Conservation (phyloP, 1,140 invertebrate species). For the Drosophila arizonae region DNA sequence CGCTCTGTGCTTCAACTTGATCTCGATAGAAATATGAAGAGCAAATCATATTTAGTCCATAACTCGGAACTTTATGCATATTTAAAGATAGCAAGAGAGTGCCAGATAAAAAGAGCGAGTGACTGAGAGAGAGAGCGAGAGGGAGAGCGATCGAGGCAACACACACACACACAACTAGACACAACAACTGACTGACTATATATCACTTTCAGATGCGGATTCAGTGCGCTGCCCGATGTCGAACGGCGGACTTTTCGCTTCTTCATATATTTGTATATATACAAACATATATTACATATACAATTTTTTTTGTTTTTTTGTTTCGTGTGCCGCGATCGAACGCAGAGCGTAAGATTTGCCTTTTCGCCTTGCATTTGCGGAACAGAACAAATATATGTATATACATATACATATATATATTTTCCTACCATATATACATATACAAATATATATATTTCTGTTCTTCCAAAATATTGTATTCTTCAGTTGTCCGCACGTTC, state of each 20-base stretch:
- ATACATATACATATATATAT: background rate
- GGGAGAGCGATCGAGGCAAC: background rate
- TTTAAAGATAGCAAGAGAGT: slow-evolving; percentile 2
- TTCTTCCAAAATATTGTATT: slow-evolving; percentile 19
- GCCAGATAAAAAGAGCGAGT: background rate
- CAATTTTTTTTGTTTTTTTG: background rate
- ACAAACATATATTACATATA: too few species aligned
- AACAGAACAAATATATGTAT: slow-evolving; percentile 10
- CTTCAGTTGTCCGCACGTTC: slow-evolving; percentile 28
- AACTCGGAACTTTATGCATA: slow-evolving; percentile 10
- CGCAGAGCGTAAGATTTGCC: slow-evolving; percentile 60
- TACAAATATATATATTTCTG: background rate
- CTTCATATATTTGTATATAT: background rate
- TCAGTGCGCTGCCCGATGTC: slow-evolving; percentile 58
- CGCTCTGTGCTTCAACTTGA: background rate
- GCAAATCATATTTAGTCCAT: slow-evolving; percentile 21
- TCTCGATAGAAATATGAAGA: slow-evolving; percentile 19
- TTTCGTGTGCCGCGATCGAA: background rate
- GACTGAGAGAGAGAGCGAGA: background rate
- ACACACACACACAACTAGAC: slow-evolving; percentile 4
- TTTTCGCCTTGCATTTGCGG: slow-evolving; percentile 30
- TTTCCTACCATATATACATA: background rate
- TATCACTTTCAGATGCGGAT: slow-evolving; percentile 70
- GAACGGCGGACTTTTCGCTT: slow-evolving; percentile 28
- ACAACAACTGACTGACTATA: slow-evolving; percentile 39